Evolutionary conservation across 2,113 vertebrate genomes (phyloP).

Genomic region (Riparia riparia): DNA sequence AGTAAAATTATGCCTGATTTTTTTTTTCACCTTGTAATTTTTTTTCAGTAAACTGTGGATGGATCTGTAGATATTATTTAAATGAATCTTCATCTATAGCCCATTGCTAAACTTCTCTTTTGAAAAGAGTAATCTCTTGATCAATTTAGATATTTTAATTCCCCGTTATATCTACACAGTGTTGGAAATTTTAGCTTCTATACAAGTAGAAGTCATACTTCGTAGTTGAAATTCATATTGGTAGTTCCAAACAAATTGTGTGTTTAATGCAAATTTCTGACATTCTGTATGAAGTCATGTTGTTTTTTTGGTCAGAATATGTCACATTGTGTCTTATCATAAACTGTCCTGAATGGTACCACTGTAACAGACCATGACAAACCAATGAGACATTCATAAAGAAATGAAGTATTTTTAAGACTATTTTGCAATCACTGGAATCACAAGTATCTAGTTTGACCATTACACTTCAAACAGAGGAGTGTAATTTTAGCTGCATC

Average conservation of each 20-base stretch:
- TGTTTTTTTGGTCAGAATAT: slow-evolving; percentile 12
- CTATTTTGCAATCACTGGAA: neutral
- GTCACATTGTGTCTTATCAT: neutral
- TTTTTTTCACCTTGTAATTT: neutral
- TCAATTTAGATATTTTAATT: neutral
- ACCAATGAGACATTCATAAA: slow-evolving; percentile 24
- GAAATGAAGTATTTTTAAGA: slow-evolving; percentile 46
- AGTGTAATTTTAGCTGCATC: neutral
- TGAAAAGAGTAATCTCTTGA: neutral
- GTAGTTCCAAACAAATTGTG: slow-evolving; percentile 23
- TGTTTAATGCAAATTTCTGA: slow-evolving; percentile 34
- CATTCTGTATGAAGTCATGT: neutral
- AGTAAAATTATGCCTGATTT: neutral
- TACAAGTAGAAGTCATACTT: neutral
- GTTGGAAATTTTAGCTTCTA: neutral
- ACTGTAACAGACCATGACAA: slow-evolving; percentile 10
- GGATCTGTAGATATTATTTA: neutral
- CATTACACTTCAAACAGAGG: neutral
- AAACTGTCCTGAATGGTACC: neutral
- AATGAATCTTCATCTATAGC: neutral
- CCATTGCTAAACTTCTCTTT: neutral
- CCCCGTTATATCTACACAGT: neutral
- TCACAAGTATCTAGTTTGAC: neutral
- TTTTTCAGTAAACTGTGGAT: neutral
- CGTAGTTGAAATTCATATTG: neutral